Percentiles rank a stretch among this genome's conserved stretches.
phyloP scores from a whole-genome alignment of 2,888 invertebrate genomes.

The Lagria hirta region DNA sequence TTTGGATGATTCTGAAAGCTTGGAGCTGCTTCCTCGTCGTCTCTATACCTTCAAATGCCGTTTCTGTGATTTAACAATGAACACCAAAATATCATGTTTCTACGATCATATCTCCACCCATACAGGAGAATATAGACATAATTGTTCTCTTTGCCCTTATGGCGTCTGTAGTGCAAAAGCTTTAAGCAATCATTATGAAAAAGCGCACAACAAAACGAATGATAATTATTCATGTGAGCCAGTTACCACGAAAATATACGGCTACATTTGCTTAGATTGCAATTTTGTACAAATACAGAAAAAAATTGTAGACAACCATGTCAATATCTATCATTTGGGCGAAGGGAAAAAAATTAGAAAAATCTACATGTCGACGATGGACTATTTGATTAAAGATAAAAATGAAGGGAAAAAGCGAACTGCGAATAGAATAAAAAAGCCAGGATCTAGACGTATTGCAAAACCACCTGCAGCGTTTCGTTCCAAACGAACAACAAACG shows the following conservation, averaged over 20 bases:
- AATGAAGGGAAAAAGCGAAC: not conserved
- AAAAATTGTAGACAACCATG: constrained; percentile 64
- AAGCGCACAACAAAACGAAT: constrained; percentile 34
- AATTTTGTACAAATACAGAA: constrained; percentile 70
- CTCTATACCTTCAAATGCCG: constrained; percentile 42
- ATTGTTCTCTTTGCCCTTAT: constrained; percentile 63
- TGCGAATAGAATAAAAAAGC: constrained; percentile 3
- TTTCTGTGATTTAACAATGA: constrained; percentile 45
- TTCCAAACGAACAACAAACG: not conserved
- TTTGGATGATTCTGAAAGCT: constrained; percentile 28
- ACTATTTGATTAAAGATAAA: not conserved
- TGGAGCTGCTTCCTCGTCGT: not conserved
- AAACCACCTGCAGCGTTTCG: too few relatives aligned
- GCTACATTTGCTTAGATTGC: constrained; percentile 69
- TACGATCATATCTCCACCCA: constrained; percentile 75
- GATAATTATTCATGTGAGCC: constrained; percentile 6
- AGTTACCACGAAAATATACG: constrained; percentile 33
- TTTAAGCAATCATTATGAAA: constrained; percentile 38
- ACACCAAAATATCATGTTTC: constrained; percentile 52
- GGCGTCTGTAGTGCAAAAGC: constrained; percentile 40
- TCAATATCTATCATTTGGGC: constrained; percentile 59
- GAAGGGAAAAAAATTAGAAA: constrained; percentile 53
- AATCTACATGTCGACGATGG: constrained; percentile 44
- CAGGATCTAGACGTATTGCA: too few relatives aligned
- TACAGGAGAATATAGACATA: constrained; percentile 74